These are phyloP conservation scores for Condylura cristata DNA, from an alignment of 2,113 vertebrate genomes.

Conservation along the genomic window DNA sequence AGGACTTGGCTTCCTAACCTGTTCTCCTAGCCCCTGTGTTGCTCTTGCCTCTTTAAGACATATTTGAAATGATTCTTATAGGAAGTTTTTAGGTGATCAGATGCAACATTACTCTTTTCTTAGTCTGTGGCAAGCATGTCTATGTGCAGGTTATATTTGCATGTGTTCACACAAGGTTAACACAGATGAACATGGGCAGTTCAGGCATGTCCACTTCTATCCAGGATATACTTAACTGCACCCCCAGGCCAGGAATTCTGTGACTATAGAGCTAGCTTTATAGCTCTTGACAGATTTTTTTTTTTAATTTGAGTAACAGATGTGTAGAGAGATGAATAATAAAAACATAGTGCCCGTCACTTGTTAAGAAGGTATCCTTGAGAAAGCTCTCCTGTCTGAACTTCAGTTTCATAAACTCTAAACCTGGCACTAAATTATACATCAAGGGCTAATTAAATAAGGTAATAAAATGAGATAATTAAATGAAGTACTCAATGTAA, in stretches of 20 bases:
- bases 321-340: not conserved
- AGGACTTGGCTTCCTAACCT: not conserved
- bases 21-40: not conserved
- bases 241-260: not conserved
- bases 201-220: not conserved
- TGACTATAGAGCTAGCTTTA: too few species aligned
- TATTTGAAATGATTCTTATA: not conserved
- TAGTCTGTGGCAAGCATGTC: not conserved
- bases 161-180: not conserved
- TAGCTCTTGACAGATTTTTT: too few species aligned
- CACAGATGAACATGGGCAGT: not conserved
- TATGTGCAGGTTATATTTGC: accelerated
- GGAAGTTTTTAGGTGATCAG: not conserved
- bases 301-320: too few species aligned
- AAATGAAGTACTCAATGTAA: not conserved
- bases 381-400: not conserved
- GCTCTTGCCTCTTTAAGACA: not conserved
- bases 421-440: not conserved
- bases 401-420: not conserved
- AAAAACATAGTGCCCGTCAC: not conserved
- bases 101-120: not conserved
- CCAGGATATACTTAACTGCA: not conserved
- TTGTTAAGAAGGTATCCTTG: not conserved
- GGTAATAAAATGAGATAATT: not conserved
- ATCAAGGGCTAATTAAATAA: not conserved